Evolutionary conservation across 2,888 invertebrate species (phyloP).

Genomic region (Caenorhabditis angaria): DNA sequence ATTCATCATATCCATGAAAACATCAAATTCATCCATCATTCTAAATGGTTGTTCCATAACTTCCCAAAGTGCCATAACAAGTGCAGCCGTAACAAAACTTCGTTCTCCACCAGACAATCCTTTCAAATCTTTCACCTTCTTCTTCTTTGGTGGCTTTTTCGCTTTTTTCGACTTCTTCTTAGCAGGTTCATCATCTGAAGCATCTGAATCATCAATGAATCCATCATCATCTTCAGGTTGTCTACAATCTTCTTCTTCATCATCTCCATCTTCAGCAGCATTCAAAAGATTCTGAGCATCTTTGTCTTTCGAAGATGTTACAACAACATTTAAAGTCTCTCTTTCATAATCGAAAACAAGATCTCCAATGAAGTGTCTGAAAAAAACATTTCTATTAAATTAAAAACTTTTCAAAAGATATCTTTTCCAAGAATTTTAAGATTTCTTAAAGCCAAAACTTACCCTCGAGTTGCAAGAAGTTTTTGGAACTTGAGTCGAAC

Average conservation of each 20-base stretch:
- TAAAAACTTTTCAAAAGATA: too few species aligned
- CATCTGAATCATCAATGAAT: constrained; percentile 10
- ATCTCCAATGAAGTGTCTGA: constrained; percentile 36
- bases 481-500: constrained; percentile 46
- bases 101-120: constrained; percentile 91
- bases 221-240: constrained; percentile 4
- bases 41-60: constrained; percentile 89
- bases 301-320: constrained; percentile 23
- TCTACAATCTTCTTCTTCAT: constrained; percentile 3
- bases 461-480: constrained; percentile 43
- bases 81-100: constrained; percentile 88
- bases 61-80: constrained; percentile 91
- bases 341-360: constrained; percentile 36
- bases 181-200: constrained; percentile 5
- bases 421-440: constrained; percentile 10
- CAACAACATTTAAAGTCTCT: constrained; percentile 31
- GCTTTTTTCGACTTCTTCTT: constrained; percentile 23
- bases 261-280: neutral
- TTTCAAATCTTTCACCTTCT: constrained; percentile 34
- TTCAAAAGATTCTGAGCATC: constrained; percentile 9
- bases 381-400: too few species aligned
- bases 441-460: constrained; percentile 1
- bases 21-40: constrained; percentile 72
- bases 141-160: constrained; percentile 20
- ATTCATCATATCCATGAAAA: constrained; percentile 68